Evolutionary conservation across 2,113 vertebrate species (phyloP), one percentile per base, ranked within the genome.

Genomic region (Datnioides undecimradiatus): DNA sequence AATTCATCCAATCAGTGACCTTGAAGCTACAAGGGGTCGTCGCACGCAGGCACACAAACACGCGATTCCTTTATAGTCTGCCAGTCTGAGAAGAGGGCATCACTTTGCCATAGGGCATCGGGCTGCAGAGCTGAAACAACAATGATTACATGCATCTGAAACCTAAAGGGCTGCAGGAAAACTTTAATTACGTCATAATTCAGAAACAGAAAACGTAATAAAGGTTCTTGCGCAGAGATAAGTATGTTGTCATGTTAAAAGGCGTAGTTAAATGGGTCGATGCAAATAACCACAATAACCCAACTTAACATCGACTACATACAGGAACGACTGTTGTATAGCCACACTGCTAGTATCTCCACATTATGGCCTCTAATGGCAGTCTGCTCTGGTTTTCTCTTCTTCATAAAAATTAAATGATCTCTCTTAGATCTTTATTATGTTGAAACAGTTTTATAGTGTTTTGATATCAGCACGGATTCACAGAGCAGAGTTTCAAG

Each of bases 91-190:
- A 54, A 6, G 40, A 84, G 76, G 82, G 86, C 64, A 68, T 75
- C 31, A 5, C 7, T 70, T 52, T 23, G 64, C 52, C 13, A 43
- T 19, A 12, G 81, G 80, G 65, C 74, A 88, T 78, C 72, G 54
- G 79, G 79, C 75, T 10, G 48, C 33, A 25, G 60, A 70, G 64
- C 78, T 91, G 84, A 76, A 82, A 88, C 73, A 92, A 92, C 89
- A 88, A 23, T 34, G 82, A 91, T 87, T 77, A 64, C 9, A 1
- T 12, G 3, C 8, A 59, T 54, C 60, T 52, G 41, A 64, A 65
- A 45, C 9, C 9, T 31, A 46, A 70, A 43, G 5, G n/a, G 13
- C n/a, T 31, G 29, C 40, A 14, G 21, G 27, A 19, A 33, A 27
- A 7, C n/a, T 48, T 62, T 54, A 43, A 31, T 55, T 62, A 21